These are phyloP conservation scores for Drosophila azteca DNA, from an alignment of 1,140 invertebrate genomes.

Conservation along the genomic window DNA sequence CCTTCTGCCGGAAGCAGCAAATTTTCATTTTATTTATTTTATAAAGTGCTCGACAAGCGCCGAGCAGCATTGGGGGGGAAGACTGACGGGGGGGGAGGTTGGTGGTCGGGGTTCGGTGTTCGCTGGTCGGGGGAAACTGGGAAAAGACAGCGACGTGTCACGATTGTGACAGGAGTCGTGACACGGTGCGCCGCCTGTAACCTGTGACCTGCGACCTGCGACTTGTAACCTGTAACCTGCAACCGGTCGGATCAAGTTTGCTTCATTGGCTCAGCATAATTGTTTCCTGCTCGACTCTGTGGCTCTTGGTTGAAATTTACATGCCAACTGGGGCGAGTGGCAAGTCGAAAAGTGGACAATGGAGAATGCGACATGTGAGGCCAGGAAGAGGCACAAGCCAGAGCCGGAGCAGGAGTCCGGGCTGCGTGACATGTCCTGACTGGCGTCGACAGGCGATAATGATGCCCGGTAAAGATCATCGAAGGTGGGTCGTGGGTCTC, in stretches of 20 bases:
- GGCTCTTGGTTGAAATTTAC: constrained; percentile 49
- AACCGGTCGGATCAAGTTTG: constrained; percentile 61
- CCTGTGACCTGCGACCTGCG: no score
- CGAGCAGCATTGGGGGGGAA: neutral
- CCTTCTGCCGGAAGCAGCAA: constrained; percentile 71
- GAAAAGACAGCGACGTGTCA: constrained; percentile 23
- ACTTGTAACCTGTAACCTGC: neutral
- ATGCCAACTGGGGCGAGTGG: constrained; percentile 37
- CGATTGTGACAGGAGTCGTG: constrained; percentile 35
- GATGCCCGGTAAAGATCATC: constrained; percentile 24
- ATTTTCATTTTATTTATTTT: constrained; percentile 82
- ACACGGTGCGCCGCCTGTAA: constrained; percentile 9
- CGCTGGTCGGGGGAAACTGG: neutral
- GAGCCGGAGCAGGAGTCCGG: constrained; percentile 1
- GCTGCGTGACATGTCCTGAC: constrained; percentile 40
- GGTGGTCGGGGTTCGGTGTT: neutral
- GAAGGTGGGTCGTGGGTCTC: neutral
- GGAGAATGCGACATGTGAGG: constrained; percentile 2
- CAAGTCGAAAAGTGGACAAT: constrained; percentile 11
- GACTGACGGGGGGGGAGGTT: no score
- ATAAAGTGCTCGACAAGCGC: constrained; percentile 60
- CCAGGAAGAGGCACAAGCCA: neutral
- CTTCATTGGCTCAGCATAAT: constrained; percentile 77
- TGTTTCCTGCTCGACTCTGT: constrained; percentile 58
- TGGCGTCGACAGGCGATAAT: constrained; percentile 51